phyloP scores from a whole-genome alignment of 2,888 invertebrate species.

The Arge pagana region DNA sequence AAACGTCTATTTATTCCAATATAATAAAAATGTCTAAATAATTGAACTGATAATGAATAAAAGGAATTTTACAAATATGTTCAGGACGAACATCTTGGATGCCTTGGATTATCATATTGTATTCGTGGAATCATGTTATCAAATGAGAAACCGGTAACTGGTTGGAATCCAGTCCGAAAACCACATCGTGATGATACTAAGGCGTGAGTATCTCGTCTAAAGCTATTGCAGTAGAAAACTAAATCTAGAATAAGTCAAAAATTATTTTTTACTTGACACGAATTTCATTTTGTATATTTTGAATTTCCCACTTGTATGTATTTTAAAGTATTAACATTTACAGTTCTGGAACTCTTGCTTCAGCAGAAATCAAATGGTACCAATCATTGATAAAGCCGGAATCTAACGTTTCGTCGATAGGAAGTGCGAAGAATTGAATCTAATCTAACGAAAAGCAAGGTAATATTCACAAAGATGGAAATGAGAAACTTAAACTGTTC shows the following conservation, averaged over 20 bases:
- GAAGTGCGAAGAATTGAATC: constrained; percentile 25
- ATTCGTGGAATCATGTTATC: constrained; percentile 74
- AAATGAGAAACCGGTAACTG: constrained; percentile 70
- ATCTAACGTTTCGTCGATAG: constrained; percentile 13
- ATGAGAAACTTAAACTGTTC: too few species aligned
- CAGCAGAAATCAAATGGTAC: constrained; percentile 49
- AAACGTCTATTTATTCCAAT: not conserved
- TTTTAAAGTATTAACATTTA: constrained; percentile 23
- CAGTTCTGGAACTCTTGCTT: constrained; percentile 44
- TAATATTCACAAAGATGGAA: too few species aligned
- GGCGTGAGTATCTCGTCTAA: too few species aligned
- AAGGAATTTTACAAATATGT: constrained; percentile 15
- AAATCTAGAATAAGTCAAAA: too few species aligned
- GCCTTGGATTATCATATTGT: constrained; percentile 49
- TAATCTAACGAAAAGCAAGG: not conserved
- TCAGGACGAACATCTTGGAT: constrained; percentile 46
- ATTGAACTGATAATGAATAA: not conserved
- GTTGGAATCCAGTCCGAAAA: constrained; percentile 74
- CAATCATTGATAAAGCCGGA: constrained; percentile 42
- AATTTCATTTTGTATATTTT: constrained; percentile 2
- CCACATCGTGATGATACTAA: constrained; percentile 38
- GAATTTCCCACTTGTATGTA: not conserved
- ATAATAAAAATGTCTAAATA: not conserved
- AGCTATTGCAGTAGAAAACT: not conserved
- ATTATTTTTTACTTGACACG: not conserved